These are phyloP conservation scores for Drosophila anomelani DNA, from an alignment of 2,888 invertebrate genomes.

Conservation along the genomic window DNA sequence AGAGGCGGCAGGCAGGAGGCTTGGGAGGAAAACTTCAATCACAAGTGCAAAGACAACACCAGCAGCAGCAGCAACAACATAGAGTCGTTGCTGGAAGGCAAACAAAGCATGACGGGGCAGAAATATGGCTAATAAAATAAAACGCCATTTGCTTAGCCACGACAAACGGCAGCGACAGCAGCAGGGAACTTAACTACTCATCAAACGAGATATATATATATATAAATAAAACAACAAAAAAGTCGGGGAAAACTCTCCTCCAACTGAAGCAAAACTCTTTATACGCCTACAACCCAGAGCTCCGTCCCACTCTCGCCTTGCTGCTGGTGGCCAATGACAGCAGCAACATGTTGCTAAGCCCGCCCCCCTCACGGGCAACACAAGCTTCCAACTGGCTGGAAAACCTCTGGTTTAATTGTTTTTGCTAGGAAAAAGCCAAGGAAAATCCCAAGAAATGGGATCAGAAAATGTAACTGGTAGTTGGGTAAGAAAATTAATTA, in stretches of 20 bases:
- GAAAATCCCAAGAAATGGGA: neutral
- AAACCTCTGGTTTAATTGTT: constrained; percentile 27
- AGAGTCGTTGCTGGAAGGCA: constrained; percentile 54
- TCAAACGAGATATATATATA: constrained; percentile 41
- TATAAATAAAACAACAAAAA: constrained; percentile 35
- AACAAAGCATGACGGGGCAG: constrained; percentile 76
- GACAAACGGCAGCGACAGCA: constrained; percentile 17
- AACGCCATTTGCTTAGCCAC: constrained; percentile 68
- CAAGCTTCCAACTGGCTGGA: constrained; percentile 37
- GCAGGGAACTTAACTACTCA: constrained; percentile 31
- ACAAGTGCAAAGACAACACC: constrained; percentile 56
- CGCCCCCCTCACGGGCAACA: constrained; percentile 52
- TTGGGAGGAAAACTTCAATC: constrained; percentile 27
- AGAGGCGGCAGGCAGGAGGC: constrained; percentile 2
- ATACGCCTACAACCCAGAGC: constrained; percentile 62
- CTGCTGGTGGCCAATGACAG: constrained; percentile 43
- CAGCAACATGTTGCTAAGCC: constrained; percentile 70
- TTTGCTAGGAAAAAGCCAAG: constrained; percentile 2
- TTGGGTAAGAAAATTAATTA: neutral
- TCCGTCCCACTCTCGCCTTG: constrained; percentile 1
- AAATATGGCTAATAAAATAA: constrained; percentile 81
- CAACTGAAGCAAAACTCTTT: constrained; percentile 16
- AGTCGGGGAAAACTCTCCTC: constrained; percentile 25
- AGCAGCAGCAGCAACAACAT: constrained; percentile 18
- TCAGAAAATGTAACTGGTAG: neutral